A percentile compares a stretch with the other conserved stretches of the same genome.
Conservation (phyloP, 2,797 vertebrate genomes). For the Psittacula echo region DNA sequence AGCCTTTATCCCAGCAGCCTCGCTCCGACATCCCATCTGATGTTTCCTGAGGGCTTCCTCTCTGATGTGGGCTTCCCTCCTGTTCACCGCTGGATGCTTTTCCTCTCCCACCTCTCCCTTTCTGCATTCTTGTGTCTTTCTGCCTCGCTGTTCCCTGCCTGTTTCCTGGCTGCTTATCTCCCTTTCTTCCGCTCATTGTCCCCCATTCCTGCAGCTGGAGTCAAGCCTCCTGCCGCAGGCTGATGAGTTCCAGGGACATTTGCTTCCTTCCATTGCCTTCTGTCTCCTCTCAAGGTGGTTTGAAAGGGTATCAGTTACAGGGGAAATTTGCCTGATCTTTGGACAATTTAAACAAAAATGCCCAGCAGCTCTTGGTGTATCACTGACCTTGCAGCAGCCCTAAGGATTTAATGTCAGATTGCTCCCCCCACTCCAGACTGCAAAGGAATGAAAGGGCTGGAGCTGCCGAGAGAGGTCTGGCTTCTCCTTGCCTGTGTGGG, state of each 20-base stretch:
- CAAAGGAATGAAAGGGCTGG: not conserved
- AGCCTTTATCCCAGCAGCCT: not conserved
- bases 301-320: not conserved
- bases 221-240: accelerated
- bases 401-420: not conserved
- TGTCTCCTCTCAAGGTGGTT: not conserved
- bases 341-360: not conserved
- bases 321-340: not conserved
- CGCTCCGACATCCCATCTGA: not conserved
- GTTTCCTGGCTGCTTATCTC: constrained; percentile 40
- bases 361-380: not conserved
- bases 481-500: not conserved
- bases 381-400: not conserved
- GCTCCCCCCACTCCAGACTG: not conserved
- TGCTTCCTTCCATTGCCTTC: not conserved
- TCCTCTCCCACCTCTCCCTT: not conserved
- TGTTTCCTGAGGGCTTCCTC: not conserved
- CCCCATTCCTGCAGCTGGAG: not conserved
- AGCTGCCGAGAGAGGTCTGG: not conserved
- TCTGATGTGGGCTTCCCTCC: not conserved
- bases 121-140: not conserved
- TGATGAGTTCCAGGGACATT: not conserved
- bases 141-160: not conserved
- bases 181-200: not conserved
- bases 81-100: not conserved